Evolutionary conservation across 2,797 vertebrate genomes (phyloP), one percentile per base, ranked within the genome.

Genomic region (Oreortyx pictus): DNA sequence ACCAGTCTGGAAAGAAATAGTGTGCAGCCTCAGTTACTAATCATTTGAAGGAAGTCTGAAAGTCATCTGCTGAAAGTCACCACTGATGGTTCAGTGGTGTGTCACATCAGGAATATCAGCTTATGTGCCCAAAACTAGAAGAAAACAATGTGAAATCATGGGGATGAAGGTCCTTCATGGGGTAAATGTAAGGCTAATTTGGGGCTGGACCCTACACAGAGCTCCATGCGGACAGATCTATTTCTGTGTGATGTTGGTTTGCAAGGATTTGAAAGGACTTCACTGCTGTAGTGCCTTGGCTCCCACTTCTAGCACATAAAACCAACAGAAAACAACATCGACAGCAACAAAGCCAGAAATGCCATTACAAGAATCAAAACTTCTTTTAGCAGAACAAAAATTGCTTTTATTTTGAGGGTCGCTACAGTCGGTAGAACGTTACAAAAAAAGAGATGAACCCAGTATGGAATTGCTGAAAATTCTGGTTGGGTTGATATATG

Each of bases 341-440:
- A 52, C 27, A 17, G 11, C 29, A 56, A 31, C 29, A 7, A 64
- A 43, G 6, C 5, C 31, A 66, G 49, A 82, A 92, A 92, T 84
- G 75, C 79, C 78, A 84, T 93, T 86, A 86, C 46, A 74, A 82
- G 75, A 84, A 49, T 80, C 67, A 79, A 35, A 89, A 84, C 61
- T 62, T 66, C 52, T 71, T 62, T 76, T 60, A 76, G 64, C 49
- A 57, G 27, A 65, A 86, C 87, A 72, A 91, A 75, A 95, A 86
- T 76, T 74, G 75, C 77, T 89, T 93, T 94, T 91, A 80, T 91
- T 94, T 94, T 77, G 73, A 67, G 62, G 74, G 84, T 89, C 74
- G 71, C 60, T 80, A 67, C 80, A 86, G 80, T 84, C 72, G 71
- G 72, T 81, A 76, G 23, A 73, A 86, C 64, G 67, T 83, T 82